Percentiles rank a stretch among this genome's conserved stretches.
Conservation (phyloP, 1,140 invertebrate genomes). For the Zeugodacus cucurbitae region DNA sequence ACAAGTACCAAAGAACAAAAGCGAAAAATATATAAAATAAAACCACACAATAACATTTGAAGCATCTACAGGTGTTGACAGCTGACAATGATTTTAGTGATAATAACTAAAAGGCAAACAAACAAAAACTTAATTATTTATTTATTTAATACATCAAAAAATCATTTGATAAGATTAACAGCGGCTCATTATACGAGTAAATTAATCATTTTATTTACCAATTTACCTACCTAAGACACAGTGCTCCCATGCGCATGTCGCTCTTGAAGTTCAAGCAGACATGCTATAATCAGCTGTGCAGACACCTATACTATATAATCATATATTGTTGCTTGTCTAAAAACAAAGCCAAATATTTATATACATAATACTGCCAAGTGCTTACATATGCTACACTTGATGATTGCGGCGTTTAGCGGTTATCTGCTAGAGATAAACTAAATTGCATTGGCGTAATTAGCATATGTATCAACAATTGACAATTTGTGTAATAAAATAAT, state of each 20-base stretch:
- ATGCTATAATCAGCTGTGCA: background rate
- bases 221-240: background rate
- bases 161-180: no score
- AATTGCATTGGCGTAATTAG: background rate
- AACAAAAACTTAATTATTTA: background rate
- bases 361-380: background rate
- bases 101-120: background rate
- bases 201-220: background rate
- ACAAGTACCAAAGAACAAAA: background rate
- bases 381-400: background rate
- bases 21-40: background rate
- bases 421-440: conserved; percentile 17
- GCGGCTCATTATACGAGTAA: background rate
- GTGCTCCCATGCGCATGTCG: background rate
- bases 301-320: background rate
- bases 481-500: background rate
- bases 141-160: background rate
- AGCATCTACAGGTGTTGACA: background rate
- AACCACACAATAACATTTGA: background rate
- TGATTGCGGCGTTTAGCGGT: background rate
- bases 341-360: background rate
- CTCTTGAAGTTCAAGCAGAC: background rate
- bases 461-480: background rate
- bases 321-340: background rate
- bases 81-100: background rate